phyloP scores from a whole-genome alignment of 2,797 vertebrate species.

The Trematomus bernacchii region DNA sequence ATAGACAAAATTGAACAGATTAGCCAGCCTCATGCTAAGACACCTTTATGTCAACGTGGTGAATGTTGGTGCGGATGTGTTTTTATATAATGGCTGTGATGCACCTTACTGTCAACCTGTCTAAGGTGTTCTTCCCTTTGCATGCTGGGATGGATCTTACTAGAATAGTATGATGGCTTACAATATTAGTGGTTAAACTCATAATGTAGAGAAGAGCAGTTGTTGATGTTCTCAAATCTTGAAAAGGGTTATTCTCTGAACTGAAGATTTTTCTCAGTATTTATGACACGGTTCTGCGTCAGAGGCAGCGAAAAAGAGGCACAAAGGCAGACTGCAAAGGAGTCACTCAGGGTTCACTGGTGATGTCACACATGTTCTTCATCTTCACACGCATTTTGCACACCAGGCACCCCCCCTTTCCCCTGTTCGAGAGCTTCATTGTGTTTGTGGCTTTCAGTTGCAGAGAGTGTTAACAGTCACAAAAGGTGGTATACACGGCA shows the following conservation, averaged over 20 bases:
- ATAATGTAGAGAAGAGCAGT: background rate
- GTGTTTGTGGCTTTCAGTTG: slow-evolving; percentile 31
- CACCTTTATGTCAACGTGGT: slow-evolving; percentile 5
- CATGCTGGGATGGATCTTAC: slow-evolving; percentile 24
- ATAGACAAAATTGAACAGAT: background rate
- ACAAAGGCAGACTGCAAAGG: slow-evolving; percentile 44
- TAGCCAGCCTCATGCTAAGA: background rate
- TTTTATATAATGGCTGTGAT: slow-evolving; percentile 13
- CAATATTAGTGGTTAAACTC: background rate
- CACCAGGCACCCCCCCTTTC: slow-evolving; percentile 8
- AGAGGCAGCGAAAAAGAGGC: slow-evolving; percentile 23
- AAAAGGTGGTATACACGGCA: slow-evolving; percentile 17
- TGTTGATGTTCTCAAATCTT: background rate
- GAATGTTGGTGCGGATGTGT: slow-evolving; percentile 8
- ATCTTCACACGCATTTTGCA: slow-evolving; percentile 49
- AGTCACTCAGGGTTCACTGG: slow-evolving; percentile 58
- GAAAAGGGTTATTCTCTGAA: background rate
- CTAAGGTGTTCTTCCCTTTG: background rate
- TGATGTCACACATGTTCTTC: slow-evolving; percentile 63
- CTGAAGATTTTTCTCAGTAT: slow-evolving; percentile 2
- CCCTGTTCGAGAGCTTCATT: slow-evolving; percentile 26
- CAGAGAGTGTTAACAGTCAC: slow-evolving; percentile 16
- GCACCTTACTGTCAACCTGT: slow-evolving; percentile 26
- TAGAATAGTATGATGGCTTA: background rate
- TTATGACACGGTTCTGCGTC: slow-evolving; percentile 35